Percentiles rank a stretch among this genome's conserved stretches.
phyloP scores from a whole-genome alignment of 2,797 vertebrate genomes.

The Halcyon chelicuti region DNA sequence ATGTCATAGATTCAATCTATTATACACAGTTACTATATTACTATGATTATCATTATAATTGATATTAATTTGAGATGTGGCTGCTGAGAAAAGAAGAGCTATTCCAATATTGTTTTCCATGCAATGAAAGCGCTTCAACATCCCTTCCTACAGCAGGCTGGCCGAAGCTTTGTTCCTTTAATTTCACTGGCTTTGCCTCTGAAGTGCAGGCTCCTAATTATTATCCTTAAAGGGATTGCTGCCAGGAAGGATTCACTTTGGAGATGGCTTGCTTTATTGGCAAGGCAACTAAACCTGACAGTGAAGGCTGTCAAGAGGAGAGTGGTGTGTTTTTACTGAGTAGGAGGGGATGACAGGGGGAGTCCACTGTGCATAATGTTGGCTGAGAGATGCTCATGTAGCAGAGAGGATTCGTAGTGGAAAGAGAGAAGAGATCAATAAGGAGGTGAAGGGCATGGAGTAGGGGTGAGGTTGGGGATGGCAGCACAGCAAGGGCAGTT shows the following conservation, averaged over 20 bases:
- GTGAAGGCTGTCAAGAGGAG: slow-evolving; percentile 13
- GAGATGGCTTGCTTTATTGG: slow-evolving; percentile 53
- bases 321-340: slow-evolving; percentile 26
- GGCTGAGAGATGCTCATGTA: slow-evolving; percentile 12
- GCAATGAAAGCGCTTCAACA: neutral
- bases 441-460: neutral
- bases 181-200: slow-evolving; percentile 37
- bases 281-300: slow-evolving; percentile 35
- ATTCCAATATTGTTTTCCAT: neutral
- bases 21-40: neutral
- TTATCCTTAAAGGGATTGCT: slow-evolving; percentile 43
- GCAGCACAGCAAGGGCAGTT: neutral
- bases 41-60: neutral
- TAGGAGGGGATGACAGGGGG: slow-evolving; percentile 11
- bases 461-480: neutral
- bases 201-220: slow-evolving; percentile 40
- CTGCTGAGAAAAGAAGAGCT: neutral
- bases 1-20: neutral
- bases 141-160: neutral
- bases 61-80: neutral
- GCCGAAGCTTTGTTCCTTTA: slow-evolving; percentile 11
- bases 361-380: slow-evolving; percentile 18
- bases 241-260: slow-evolving; percentile 45
- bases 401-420: neutral
- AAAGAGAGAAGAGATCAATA: neutral